Percentiles rank a stretch among this genome's conserved stretches.
Conservation (phyloP, 2,888 invertebrate genomes). For the Isoperla grammatica region DNA sequence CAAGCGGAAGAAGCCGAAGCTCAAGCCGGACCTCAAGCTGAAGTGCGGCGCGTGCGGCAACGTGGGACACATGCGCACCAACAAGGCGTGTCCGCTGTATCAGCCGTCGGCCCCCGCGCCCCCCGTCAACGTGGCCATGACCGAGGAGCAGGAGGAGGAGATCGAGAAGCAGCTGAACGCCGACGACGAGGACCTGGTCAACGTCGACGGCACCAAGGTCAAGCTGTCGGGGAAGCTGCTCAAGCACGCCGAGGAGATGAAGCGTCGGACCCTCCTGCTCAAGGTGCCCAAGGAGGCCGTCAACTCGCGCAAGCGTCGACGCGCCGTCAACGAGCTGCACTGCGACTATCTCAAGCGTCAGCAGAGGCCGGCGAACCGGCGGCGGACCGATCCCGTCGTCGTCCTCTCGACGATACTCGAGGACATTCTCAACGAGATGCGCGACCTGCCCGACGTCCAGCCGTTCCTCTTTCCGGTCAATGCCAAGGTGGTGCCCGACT, state of each 20-base stretch:
- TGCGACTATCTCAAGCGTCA: slow-evolving; percentile 87
- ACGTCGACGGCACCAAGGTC: slow-evolving; percentile 92
- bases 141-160: slow-evolving; percentile 75
- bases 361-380: slow-evolving; percentile 76
- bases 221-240: slow-evolving; percentile 82
- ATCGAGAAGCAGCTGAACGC: slow-evolving; percentile 69
- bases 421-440: slow-evolving; percentile 85
- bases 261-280: slow-evolving; percentile 67
- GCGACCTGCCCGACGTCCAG: slow-evolving; percentile 85
- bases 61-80: slow-evolving; percentile 76
- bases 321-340: slow-evolving; percentile 62
- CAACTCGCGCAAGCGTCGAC: slow-evolving; percentile 56
- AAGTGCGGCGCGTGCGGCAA: slow-evolving; percentile 64
- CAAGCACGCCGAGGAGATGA: slow-evolving; percentile 84
- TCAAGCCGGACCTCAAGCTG: slow-evolving; percentile 84
- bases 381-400: slow-evolving; percentile 93
- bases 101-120: slow-evolving; percentile 59
- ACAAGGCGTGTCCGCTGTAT: slow-evolving; percentile 95
- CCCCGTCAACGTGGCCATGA: slow-evolving; percentile 63
- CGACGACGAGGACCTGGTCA: slow-evolving; percentile 81
- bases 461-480: slow-evolving; percentile 94
- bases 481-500: slow-evolving; percentile 90
- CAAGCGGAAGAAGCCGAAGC: slow-evolving; percentile 69
- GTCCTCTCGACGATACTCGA: slow-evolving; percentile 89
- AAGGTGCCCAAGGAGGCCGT: slow-evolving; percentile 73